Evolutionary conservation across 2,113 vertebrate genomes (phyloP).

Genomic region (Sitta europaea): DNA sequence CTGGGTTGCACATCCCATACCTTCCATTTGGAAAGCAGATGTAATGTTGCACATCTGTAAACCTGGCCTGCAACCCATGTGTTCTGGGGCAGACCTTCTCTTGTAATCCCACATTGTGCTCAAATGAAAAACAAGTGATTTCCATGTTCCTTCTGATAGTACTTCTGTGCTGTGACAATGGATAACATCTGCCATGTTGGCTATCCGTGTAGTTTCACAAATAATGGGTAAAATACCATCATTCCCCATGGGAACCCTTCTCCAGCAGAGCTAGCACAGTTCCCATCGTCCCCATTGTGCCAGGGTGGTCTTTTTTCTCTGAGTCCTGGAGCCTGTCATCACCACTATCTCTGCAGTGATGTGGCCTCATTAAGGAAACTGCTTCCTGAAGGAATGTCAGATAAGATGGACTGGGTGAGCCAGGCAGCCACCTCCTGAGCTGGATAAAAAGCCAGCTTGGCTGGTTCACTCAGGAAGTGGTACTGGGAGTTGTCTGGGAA

Average conservation of each 20-base stretch:
- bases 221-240: background rate
- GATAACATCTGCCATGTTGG: conserved; percentile 6
- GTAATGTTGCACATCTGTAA: background rate
- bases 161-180: conserved; percentile 7
- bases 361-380: background rate
- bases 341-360: background rate
- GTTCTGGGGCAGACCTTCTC: background rate
- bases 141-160: background rate
- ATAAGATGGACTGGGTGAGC: background rate
- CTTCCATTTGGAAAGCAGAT: background rate
- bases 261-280: background rate
- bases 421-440: background rate
- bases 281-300: background rate
- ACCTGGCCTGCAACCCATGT: background rate
- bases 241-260: background rate
- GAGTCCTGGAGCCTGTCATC: background rate
- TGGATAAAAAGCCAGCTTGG: background rate
- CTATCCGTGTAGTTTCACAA: background rate
- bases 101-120: background rate
- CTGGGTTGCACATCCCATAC: too few species aligned
- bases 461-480: background rate
- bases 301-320: background rate
- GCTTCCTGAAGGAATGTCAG: background rate
- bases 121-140: background rate
- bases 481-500: background rate